Evolutionary conservation across 1,140 invertebrate genomes (phyloP).

Genomic region (Euwallacea similis): DNA sequence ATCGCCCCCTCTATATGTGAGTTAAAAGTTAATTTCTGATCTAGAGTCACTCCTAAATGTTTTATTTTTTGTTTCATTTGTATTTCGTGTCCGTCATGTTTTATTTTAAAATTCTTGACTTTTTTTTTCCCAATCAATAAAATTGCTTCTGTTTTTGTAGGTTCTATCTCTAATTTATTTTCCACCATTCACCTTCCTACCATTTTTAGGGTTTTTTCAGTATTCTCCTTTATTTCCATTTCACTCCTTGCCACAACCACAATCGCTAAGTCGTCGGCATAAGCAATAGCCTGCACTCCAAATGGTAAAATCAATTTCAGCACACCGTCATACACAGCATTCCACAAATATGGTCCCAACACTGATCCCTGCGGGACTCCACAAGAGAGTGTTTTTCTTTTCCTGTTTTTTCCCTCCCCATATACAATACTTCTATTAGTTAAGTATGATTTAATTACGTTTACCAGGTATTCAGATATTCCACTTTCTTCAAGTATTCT

Average conservation of each 20-base stretch:
- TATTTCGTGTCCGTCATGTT: not conserved
- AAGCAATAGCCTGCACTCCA: not conserved
- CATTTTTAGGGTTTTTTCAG: not conserved
- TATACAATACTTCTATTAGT: no score
- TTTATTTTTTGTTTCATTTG: not conserved
- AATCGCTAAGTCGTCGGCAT: not conserved
- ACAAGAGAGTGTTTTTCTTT: not conserved
- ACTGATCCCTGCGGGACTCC: not conserved
- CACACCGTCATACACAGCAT: not conserved
- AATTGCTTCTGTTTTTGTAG: not conserved
- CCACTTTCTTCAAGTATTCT: not conserved
- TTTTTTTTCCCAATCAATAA: not conserved
- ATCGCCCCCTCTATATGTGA: not conserved
- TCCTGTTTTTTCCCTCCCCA: no score
- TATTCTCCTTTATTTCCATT: not conserved
- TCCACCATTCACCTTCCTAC: not conserved
- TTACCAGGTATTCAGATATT: not conserved
- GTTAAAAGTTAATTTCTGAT: not conserved
- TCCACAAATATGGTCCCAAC: not conserved
- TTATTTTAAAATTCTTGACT: not conserved
- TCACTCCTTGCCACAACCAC: not conserved
- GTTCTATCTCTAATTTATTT: not conserved
- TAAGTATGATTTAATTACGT: not conserved
- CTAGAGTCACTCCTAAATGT: not conserved
- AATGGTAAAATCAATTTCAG: not conserved